Conservation (phyloP, 2,888 invertebrate species). For the Malacosoma neustria region DNA sequence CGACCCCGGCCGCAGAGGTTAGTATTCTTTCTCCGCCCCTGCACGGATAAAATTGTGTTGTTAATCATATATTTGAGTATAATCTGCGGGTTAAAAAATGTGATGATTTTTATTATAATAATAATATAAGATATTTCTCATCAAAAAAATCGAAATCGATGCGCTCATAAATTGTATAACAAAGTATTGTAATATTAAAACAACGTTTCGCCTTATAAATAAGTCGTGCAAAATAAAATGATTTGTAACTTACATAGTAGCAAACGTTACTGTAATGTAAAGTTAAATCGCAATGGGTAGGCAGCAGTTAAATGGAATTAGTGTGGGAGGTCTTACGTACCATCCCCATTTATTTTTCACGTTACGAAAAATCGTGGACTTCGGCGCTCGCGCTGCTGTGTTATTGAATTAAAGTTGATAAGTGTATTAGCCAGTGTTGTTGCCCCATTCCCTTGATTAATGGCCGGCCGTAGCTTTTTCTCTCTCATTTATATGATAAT, state of each 20-base stretch:
- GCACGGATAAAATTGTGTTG: no score
- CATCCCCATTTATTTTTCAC: conserved; percentile 60
- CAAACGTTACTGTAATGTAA: not conserved
- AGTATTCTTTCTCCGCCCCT: no score
- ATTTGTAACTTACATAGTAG: not conserved
- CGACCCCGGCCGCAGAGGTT: no score
- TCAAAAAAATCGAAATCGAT: no score
- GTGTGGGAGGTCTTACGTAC: conserved; percentile 53
- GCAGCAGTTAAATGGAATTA: conserved; percentile 61
- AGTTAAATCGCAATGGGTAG: conserved; percentile 18
- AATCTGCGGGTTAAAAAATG: no score
- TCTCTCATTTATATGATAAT: conserved; percentile 73
- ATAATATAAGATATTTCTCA: no score
- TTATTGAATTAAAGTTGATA: conserved; percentile 74
- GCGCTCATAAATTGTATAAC: no score
- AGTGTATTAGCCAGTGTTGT: conserved; percentile 71
- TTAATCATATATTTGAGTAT: no score
- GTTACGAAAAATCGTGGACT: conserved; percentile 48
- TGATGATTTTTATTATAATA: no score
- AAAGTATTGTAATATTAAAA: no score
- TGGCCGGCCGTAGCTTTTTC: conserved; percentile 63
- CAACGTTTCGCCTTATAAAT: no score
- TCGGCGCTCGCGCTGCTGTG: conserved; percentile 38
- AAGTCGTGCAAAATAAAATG: no score
- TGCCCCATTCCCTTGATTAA: conserved; percentile 68